Conservation (phyloP, 1,140 invertebrate species). For the Drosophila carrolli region DNA sequence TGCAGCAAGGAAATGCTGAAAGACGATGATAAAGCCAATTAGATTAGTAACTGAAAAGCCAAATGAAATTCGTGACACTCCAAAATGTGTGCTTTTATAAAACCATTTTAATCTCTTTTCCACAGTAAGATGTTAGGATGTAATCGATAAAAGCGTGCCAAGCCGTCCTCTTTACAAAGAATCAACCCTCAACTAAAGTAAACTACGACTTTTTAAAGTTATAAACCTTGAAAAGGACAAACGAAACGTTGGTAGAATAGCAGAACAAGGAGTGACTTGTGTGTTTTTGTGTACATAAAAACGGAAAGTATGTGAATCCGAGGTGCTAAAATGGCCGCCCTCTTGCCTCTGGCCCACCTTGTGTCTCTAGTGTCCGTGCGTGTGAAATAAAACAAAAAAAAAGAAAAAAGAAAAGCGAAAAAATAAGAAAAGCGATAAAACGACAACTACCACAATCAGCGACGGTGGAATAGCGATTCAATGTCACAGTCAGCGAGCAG, state of each 20-base stretch:
- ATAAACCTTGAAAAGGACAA: constrained; percentile 27
- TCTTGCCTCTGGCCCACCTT: constrained; percentile 63
- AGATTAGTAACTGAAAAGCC: constrained; percentile 18
- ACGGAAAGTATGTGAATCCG: constrained; percentile 53
- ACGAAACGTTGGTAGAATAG: constrained; percentile 44
- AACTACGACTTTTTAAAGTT: constrained; percentile 54
- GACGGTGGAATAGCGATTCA: constrained; percentile 69
- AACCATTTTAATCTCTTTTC: constrained; percentile 15
- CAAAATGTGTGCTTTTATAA: background rate
- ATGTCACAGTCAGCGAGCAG: constrained; percentile 62
- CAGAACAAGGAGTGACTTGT: constrained; percentile 46
- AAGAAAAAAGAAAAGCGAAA: constrained; percentile 9
- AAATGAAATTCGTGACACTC: background rate
- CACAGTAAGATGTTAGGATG: constrained; percentile 57
- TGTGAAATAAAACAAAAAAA: constrained; percentile 64
- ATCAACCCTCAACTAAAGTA: constrained; percentile 56
- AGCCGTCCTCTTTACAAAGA: constrained; percentile 79
- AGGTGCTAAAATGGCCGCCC: constrained; percentile 45
- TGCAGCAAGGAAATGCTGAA: constrained; percentile 25
- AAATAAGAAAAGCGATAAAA: constrained; percentile 23
- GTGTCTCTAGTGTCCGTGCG: constrained; percentile 49
- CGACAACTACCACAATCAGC: constrained; percentile 37
- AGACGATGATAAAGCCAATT: constrained; percentile 34
- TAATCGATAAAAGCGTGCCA: constrained; percentile 73
- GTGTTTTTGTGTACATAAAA: constrained; percentile 33